Percentiles rank a stretch among this genome's conserved stretches.
Conservation (phyloP, 2,888 invertebrate species). For the Hemicrepidius hirtus region DNA sequence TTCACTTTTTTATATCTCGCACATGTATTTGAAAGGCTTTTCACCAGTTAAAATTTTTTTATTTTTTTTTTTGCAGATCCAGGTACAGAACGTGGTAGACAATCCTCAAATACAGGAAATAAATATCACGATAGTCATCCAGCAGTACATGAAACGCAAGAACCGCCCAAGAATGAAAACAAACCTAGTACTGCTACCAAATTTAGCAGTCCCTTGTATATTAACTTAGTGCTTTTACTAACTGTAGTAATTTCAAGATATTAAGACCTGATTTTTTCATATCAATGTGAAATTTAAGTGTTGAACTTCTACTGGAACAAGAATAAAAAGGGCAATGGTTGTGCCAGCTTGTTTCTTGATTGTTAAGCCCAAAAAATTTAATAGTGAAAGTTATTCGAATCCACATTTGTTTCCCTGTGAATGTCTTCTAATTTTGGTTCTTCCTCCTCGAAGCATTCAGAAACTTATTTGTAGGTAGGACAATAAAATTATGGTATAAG, state of each 20-base stretch:
- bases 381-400: slow-evolving; percentile 24
- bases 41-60: no score
- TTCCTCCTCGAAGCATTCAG: slow-evolving; percentile 30
- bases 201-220: background rate
- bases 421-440: slow-evolving; percentile 27
- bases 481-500: slow-evolving; percentile 50
- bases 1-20: no score
- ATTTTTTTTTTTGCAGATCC: background rate
- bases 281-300: slow-evolving; percentile 24
- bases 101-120: background rate
- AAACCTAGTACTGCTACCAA: background rate
- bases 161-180: slow-evolving; percentile 19
- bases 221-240: slow-evolving; percentile 22
- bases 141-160: slow-evolving; percentile 17
- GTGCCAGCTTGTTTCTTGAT: slow-evolving; percentile 23
- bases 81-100: background rate
- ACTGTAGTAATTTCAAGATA: slow-evolving; percentile 19
- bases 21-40: no score
- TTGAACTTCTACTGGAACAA: slow-evolving; percentile 22
- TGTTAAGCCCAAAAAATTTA: slow-evolving; percentile 20
- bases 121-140: slow-evolving; percentile 1
- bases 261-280: slow-evolving; percentile 26
- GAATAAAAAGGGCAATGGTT: slow-evolving; percentile 12
- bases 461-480: slow-evolving; percentile 50
- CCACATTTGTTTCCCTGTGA: background rate